phyloP scores from a whole-genome alignment of 2,888 invertebrate genomes.

The Cepaea hortensis region DNA sequence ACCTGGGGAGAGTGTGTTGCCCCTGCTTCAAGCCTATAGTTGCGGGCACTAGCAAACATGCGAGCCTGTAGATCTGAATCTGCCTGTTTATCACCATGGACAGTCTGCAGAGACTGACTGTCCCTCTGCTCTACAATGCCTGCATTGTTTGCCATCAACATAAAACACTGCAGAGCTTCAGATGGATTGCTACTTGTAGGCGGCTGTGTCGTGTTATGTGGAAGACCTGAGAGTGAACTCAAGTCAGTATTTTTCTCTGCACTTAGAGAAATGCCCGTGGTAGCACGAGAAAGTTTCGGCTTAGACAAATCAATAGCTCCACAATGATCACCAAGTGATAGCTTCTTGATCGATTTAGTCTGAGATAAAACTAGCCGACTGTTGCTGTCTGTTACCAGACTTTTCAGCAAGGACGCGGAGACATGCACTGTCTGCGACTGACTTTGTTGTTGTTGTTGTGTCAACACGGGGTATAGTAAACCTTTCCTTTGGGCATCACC shows the following conservation, averaged over 20 bases:
- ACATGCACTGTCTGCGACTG: neutral
- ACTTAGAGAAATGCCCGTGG: neutral
- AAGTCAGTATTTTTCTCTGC: conserved; percentile 19
- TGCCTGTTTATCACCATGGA: conserved; percentile 25
- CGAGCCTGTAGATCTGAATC: conserved; percentile 42
- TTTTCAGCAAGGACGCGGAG: conserved; percentile 17
- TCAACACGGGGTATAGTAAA: neutral
- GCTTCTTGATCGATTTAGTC: neutral
- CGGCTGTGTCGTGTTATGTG: conserved; percentile 24
- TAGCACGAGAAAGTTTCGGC: conserved; percentile 20
- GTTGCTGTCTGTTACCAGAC: conserved; percentile 5
- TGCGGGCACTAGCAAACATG: conserved; percentile 47
- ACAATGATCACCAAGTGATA: conserved; percentile 34
- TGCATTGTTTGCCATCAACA: conserved; percentile 18
- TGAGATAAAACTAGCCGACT: neutral
- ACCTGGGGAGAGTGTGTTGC: conserved; percentile 12
- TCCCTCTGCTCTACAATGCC: neutral
- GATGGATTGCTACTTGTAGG: conserved; percentile 12
- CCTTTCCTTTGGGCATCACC: neutral
- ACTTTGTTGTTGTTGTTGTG: neutral
- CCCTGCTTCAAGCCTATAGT: conserved; percentile 37
- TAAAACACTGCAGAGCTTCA: conserved; percentile 24
- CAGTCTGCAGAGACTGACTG: neutral
- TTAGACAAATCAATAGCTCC: conserved; percentile 49
- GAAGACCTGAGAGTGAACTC: conserved; percentile 18